A percentile compares a stretch with the other conserved stretches of the same genome.
Evolutionary conservation across 2,113 vertebrate species (phyloP).

Genomic region (Melanerpes formicivorus): DNA sequence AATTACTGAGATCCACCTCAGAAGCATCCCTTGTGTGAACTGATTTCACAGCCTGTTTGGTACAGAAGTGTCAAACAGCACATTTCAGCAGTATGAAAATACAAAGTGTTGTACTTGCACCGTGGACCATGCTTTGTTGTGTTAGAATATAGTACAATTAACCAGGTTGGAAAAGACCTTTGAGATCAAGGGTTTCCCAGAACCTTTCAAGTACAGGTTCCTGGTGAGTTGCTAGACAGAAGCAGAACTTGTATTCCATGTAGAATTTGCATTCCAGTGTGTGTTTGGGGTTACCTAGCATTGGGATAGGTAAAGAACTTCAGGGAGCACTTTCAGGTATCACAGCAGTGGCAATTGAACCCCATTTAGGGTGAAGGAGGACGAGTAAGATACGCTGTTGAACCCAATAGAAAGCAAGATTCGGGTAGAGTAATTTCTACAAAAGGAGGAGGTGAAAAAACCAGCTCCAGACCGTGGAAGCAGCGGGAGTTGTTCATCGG

Average conservation of each 20-base stretch:
- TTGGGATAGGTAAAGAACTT: not conserved
- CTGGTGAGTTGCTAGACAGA: not conserved
- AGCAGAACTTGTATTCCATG: not conserved
- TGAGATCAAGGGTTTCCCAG: not conserved
- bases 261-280: fast-evolving
- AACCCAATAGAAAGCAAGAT: fast-evolving
- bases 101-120: not conserved
- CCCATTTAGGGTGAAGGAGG: no score
- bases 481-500: fast-evolving
- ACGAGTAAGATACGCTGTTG: fast-evolving
- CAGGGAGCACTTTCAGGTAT: fast-evolving
- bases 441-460: no score
- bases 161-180: no score
- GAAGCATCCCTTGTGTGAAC: not conserved
- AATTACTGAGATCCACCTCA: not conserved
- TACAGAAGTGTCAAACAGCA: not conserved
- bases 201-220: not conserved
- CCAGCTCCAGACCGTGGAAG: fast-evolving
- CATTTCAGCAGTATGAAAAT: not conserved
- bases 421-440: fast-evolving
- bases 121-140: fast-evolving
- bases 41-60: not conserved
- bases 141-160: no score
- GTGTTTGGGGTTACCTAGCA: not conserved
- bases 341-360: fast-evolving